These are phyloP conservation scores for Erinaceus europaeus DNA, from an alignment of 2,113 vertebrate genomes.

Conservation along the genomic window DNA sequence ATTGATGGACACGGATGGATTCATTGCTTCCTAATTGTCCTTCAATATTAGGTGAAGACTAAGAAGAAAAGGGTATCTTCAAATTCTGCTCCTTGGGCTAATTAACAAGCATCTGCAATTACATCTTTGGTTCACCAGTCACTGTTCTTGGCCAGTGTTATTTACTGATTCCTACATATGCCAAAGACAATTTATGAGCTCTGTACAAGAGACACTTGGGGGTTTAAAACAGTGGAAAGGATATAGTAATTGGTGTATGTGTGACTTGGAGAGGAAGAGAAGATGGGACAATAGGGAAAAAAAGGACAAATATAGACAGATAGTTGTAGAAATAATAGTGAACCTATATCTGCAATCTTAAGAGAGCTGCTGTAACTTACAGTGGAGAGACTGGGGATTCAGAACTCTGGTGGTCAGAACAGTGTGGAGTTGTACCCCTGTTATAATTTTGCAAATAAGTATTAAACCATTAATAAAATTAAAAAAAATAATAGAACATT, in stretches of 20 bases:
- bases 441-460: too few relatives aligned
- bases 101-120: not conserved
- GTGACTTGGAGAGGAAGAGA: too few relatives aligned
- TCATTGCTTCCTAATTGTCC: not conserved
- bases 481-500: too few relatives aligned
- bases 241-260: too few relatives aligned
- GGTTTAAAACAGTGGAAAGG: too few relatives aligned
- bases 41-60: conserved; percentile 6
- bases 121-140: not conserved
- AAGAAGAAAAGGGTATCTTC: not conserved
- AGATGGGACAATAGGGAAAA: not conserved
- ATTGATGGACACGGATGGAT: not conserved
- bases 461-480: too few relatives aligned
- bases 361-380: too few relatives aligned
- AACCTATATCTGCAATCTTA: too few relatives aligned
- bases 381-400: too few relatives aligned
- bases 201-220: not conserved
- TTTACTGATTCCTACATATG: conserved; percentile 12
- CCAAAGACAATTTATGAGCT: not conserved
- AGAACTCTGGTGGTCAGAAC: too few relatives aligned
- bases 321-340: not conserved
- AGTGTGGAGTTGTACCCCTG: too few relatives aligned
- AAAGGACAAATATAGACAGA: not conserved
- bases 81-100: not conserved
- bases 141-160: not conserved